Evolutionary conservation across 2,113 vertebrate genomes (phyloP).

Genomic region (Petrocephalus zakoni): DNA sequence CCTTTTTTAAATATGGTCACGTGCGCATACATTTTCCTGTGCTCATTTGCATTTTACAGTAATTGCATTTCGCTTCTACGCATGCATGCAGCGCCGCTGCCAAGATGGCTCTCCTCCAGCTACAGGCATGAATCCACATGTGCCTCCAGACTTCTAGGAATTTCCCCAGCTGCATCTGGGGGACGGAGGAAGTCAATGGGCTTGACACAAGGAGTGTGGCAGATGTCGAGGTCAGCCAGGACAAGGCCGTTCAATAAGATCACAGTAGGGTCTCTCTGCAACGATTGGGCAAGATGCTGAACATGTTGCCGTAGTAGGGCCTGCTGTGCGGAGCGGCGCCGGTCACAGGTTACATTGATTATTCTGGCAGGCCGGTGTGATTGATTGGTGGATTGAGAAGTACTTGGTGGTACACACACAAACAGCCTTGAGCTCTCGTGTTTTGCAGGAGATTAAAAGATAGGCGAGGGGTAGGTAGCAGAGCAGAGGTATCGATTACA

Average conservation of each 20-base stretch:
- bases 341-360: slow-evolving; percentile 61
- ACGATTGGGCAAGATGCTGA: slow-evolving; percentile 20
- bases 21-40: background rate
- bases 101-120: background rate
- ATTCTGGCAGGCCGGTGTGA: slow-evolving; percentile 48
- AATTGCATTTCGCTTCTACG: background rate
- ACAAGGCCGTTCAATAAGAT: slow-evolving; percentile 62
- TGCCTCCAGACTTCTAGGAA: slow-evolving; percentile 49
- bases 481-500: background rate
- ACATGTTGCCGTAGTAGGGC: slow-evolving; percentile 35
- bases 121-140: background rate
- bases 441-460: background rate
- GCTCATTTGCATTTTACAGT: slow-evolving; percentile 1
- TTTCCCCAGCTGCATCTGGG: slow-evolving; percentile 54
- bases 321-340: slow-evolving; percentile 36
- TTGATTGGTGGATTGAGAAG: slow-evolving; percentile 24
- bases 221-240: slow-evolving; percentile 62
- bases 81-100: background rate
- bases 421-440: slow-evolving; percentile 1
- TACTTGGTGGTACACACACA: slow-evolving; percentile 8
- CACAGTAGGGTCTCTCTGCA: slow-evolving; percentile 46
- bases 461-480: background rate
- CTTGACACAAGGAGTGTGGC: slow-evolving; percentile 56
- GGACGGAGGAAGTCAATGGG: slow-evolving; percentile 57
- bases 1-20: background rate